A percentile compares a stretch with the other conserved stretches of the same genome.
Conservation (phyloP, 2,113 vertebrate species). For the Datnioides undecimradiatus region DNA sequence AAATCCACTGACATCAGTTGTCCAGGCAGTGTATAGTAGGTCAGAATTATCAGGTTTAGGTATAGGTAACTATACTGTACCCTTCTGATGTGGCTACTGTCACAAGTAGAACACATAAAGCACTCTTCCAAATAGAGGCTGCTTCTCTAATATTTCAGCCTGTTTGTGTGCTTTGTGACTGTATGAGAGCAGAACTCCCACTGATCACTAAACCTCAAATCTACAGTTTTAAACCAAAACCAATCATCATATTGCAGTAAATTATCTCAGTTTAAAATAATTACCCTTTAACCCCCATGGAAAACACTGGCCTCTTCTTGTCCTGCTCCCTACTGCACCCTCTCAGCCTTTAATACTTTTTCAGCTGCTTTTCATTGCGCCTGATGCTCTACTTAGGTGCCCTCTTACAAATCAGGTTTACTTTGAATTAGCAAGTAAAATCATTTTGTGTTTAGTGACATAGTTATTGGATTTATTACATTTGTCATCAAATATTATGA, state of each 20-base stretch:
- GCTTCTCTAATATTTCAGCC: neutral
- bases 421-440: slow-evolving; percentile 35
- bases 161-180: too few species aligned
- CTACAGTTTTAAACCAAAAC: neutral
- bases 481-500: neutral
- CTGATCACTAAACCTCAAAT: neutral
- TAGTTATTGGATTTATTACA: neutral
- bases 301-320: slow-evolving; percentile 7
- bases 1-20: neutral
- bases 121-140: neutral
- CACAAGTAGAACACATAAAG: neutral
- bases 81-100: neutral
- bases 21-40: neutral
- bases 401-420: slow-evolving; percentile 58
- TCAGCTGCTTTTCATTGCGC: slow-evolving; percentile 65
- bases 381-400: slow-evolving; percentile 77
- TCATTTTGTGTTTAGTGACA: slow-evolving; percentile 39
- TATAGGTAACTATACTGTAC: neutral
- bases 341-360: slow-evolving; percentile 60
- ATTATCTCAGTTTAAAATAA: neutral
- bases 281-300: neutral
- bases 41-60: neutral
- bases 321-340: slow-evolving; percentile 64
- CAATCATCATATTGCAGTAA: neutral
- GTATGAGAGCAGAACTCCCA: too few species aligned